phyloP scores from a whole-genome alignment of 2,888 invertebrate species.

The Aporophyla nigra region DNA sequence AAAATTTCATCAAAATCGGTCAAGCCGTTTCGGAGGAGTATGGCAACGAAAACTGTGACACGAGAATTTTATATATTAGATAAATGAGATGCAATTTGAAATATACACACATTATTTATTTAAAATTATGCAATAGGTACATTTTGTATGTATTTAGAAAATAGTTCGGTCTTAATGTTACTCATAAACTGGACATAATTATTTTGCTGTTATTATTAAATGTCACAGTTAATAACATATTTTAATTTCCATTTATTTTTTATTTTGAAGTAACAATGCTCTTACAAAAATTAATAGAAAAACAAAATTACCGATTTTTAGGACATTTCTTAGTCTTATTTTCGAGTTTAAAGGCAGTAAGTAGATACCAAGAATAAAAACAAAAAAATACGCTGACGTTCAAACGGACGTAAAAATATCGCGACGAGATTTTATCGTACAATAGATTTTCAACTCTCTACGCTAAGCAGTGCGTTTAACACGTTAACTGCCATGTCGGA shows the following conservation, averaged over 20 bases:
- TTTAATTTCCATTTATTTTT: neutral
- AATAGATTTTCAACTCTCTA: no score
- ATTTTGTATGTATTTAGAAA: slow-evolving; percentile 45
- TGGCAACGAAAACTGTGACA: no score
- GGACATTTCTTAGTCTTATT: neutral
- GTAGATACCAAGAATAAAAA: neutral
- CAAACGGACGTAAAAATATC: no score
- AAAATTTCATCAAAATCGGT: no score
- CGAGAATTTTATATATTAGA: no score
- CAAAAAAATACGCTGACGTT: neutral
- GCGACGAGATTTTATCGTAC: no score
- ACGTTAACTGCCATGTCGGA: no score
- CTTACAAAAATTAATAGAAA: neutral
- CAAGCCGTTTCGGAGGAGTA: no score
- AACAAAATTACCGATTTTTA: neutral
- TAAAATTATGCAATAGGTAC: slow-evolving; percentile 22
- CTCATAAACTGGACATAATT: neutral
- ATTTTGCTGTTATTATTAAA: slow-evolving; percentile 3
- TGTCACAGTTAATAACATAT: neutral
- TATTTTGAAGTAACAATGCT: neutral
- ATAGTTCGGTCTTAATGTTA: slow-evolving; percentile 15
- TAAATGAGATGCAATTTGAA: neutral
- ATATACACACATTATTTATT: slow-evolving; percentile 30
- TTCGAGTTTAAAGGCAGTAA: no score
- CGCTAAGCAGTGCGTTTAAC: no score